Conservation (phyloP, 2,113 vertebrate species). For the Rhombomys opimus region DNA sequence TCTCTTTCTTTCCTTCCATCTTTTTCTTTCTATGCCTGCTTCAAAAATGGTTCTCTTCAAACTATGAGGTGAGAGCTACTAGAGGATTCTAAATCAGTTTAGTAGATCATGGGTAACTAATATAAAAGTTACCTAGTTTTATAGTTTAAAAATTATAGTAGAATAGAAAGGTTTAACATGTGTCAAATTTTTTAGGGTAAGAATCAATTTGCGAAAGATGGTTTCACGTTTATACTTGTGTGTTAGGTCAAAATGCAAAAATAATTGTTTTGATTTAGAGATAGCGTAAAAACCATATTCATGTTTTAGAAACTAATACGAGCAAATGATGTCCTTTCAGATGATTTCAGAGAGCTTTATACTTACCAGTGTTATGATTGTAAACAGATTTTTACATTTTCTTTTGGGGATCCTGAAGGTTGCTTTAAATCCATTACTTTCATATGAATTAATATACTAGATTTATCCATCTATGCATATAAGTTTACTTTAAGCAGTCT, state of each 20-base stretch:
- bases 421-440: background rate
- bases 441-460: background rate
- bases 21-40: background rate
- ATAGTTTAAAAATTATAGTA: background rate
- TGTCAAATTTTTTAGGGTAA: background rate
- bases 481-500: background rate
- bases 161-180: background rate
- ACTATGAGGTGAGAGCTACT: background rate
- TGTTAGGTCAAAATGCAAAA: slow-evolving; percentile 26
- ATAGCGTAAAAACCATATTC: slow-evolving; percentile 12
- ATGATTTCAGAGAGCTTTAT: background rate
- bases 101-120: background rate
- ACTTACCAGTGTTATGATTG: background rate
- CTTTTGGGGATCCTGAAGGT: background rate
- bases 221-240: background rate
- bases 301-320: slow-evolving; percentile 7
- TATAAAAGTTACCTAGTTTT: background rate
- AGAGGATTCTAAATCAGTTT: background rate
- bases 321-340: slow-evolving; percentile 36
- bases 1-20: fast-evolving
- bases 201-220: background rate
- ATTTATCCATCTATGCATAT: background rate
- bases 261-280: slow-evolving; percentile 3
- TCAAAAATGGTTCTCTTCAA: background rate
- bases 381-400: slow-evolving; percentile 42